Evolutionary conservation across 30 jellyfish, hydroid and myxozoan species (phyloP), one percentile per base, ranked within the genome.

Genomic region (Sanderia malayensis): DNA sequence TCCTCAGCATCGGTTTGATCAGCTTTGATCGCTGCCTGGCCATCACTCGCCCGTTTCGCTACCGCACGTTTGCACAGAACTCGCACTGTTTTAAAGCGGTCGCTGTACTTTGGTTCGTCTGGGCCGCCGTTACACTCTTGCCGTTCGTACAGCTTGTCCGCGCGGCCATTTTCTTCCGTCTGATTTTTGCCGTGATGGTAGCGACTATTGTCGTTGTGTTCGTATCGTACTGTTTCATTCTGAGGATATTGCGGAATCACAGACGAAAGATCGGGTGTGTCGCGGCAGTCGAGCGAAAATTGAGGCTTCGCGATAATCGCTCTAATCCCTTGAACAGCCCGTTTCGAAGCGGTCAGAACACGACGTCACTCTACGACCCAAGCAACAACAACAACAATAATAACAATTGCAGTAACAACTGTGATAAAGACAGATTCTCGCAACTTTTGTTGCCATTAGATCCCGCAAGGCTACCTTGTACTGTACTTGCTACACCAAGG

Each of bases 1-100:
- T 87, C 22, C 13, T 79, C 31, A 80, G 67, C 47, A 60, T 87
- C 25, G 82, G 79, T 20, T 28, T 87, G 53, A 81, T 87, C 29
- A 86, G 95, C 59, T 31, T 79, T 69, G 96, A 87, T 70, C 88
- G 96, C 20, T 77, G 67, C 60, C 47, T 86, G 57, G 96, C 96
- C 23, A 70, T 86, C 25, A 45, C 61, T 22, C 31, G 27, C 34
- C 96, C 96, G 17, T 86, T 61, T 61, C 88, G 79, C 62, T 86
- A 86, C 44, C 85, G 66, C 25, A 45, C 24, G 53, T 41, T 86
- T 68, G 81, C 81, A 20, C 44, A 52, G 10, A 69, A 32, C 46
- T 69, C 70, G 31, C 81, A 58, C 27, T 44, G 24, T 26, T 20
- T 57, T 15, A 13, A 41, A 46, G 57, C 45, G 3, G 70, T 69